A percentile compares a stretch with the other conserved stretches of the same genome.
phyloP scores from a whole-genome alignment of 2,888 invertebrate genomes.

The Iphiclides podalirius region DNA sequence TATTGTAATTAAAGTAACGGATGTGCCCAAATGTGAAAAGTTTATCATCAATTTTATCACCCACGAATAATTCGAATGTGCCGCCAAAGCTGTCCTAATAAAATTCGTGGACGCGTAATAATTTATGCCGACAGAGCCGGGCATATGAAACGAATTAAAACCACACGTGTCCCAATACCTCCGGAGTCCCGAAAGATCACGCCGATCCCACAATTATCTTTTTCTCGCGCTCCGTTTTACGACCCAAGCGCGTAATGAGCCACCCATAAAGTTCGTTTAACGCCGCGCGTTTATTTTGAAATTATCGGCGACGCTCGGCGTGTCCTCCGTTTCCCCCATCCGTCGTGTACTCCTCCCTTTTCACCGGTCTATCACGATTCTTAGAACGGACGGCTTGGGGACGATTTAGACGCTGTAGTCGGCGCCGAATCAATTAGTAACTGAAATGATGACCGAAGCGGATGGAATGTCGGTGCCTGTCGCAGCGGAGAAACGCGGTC shows the following conservation, averaged over 20 bases:
- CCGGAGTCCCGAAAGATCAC: slow-evolving; percentile 13
- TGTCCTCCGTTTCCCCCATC: slow-evolving; percentile 15
- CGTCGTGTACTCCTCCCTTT: slow-evolving; percentile 9
- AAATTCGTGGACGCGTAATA: background rate
- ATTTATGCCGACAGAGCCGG: slow-evolving; percentile 23
- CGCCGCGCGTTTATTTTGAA: slow-evolving; percentile 19
- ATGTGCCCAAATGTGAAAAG: background rate
- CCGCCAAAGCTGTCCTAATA: no score
- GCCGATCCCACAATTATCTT: slow-evolving; percentile 10
- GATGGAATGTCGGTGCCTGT: slow-evolving; percentile 28
- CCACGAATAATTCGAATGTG: no score
- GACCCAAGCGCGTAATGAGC: slow-evolving; percentile 12
- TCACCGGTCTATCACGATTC: slow-evolving; percentile 18
- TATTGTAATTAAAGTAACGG: background rate
- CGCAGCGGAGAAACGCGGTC: slow-evolving; percentile 15
- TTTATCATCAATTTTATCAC: no score
- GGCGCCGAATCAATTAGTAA: slow-evolving; percentile 37
- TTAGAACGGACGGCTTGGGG: slow-evolving; percentile 28
- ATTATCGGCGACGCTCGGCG: slow-evolving; percentile 9
- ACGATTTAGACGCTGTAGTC: slow-evolving; percentile 16
- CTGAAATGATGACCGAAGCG: slow-evolving; percentile 28
- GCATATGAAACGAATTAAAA: slow-evolving; percentile 17
- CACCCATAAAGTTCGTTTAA: slow-evolving; percentile 24
- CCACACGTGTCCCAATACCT: slow-evolving; percentile 16
- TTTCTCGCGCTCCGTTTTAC: slow-evolving; percentile 15